Evolutionary conservation across 92 coral and sea anemone genomes (phyloP).

Genomic region (Palythoa heliodiscus): DNA sequence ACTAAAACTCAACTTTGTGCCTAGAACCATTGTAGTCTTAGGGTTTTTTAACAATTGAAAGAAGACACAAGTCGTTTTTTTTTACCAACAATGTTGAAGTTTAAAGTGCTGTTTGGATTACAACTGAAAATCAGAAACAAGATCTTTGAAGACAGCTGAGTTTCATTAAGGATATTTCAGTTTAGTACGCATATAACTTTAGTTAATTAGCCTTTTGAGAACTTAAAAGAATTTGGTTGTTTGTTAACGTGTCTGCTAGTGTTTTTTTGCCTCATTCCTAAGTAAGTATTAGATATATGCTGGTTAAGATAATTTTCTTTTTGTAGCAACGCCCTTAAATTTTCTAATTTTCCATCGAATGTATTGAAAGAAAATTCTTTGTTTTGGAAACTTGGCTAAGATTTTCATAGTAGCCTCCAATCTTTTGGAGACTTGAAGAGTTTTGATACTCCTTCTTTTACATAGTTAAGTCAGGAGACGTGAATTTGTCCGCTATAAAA

Average conservation of each 20-base stretch:
- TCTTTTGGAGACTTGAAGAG: conserved; percentile 1
- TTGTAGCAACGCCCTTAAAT: background rate
- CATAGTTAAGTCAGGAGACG: background rate
- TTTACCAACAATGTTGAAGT: too few species aligned
- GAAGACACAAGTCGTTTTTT: too few species aligned
- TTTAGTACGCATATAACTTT: background rate
- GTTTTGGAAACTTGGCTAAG: too few species aligned
- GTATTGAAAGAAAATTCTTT: background rate
- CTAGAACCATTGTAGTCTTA: too few species aligned
- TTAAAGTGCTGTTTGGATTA: background rate
- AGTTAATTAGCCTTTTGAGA: background rate
- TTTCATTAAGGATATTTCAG: background rate
- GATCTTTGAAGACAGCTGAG: background rate
- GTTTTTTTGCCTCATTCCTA: too few species aligned
- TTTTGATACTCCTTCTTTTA: background rate
- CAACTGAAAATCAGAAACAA: background rate
- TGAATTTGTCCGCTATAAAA: background rate
- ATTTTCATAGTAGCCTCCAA: background rate
- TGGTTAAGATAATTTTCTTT: background rate
- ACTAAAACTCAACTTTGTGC: too few species aligned
- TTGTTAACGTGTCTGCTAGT: too few species aligned
- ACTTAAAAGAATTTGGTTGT: background rate
- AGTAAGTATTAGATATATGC: too few species aligned
- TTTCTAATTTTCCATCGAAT: background rate
- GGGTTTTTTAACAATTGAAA: too few species aligned